Conservation (phyloP, 2,113 vertebrate species). For the Zonotrichia leucophrys region DNA sequence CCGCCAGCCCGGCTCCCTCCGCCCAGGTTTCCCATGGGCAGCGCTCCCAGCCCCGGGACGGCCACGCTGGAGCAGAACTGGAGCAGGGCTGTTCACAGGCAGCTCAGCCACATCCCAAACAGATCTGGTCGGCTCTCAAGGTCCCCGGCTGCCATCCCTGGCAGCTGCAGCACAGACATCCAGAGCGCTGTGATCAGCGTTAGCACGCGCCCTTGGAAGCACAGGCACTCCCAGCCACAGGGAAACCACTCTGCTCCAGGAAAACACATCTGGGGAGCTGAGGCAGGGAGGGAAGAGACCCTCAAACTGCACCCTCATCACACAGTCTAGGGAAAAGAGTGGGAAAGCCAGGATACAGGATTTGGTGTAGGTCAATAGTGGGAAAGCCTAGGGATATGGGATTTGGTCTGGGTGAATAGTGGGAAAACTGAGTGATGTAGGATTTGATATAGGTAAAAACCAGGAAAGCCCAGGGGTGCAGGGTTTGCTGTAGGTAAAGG, state of each 20-base stretch:
- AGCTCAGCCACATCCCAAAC: not conserved
- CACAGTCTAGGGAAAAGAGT: accelerated
- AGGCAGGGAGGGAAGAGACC: not conserved
- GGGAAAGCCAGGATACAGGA: not conserved
- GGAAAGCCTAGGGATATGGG: not conserved
- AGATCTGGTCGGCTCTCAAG: not conserved
- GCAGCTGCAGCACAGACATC: not conserved
- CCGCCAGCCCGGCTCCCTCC: not conserved
- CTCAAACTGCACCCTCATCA: accelerated
- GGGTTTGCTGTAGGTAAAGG: not conserved
- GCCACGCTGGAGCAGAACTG: not conserved
- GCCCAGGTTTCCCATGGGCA: conserved; percentile 32
- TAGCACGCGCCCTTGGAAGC: accelerated
- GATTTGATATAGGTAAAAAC: not conserved
- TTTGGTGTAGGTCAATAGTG: accelerated
- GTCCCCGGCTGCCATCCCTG: not conserved
- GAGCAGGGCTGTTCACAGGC: not conserved
- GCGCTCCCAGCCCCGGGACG: not conserved
- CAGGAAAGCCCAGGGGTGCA: accelerated
- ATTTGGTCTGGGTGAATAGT: accelerated
- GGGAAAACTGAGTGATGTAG: not conserved
- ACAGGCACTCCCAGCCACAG: accelerated
- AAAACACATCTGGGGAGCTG: not conserved
- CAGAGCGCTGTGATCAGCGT: not conserved
- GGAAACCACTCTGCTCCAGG: not conserved